Evolutionary conservation across 2,888 invertebrate genomes (phyloP), one percentile per base, ranked within the genome.

Genomic region (Lottia gigantea): DNA sequence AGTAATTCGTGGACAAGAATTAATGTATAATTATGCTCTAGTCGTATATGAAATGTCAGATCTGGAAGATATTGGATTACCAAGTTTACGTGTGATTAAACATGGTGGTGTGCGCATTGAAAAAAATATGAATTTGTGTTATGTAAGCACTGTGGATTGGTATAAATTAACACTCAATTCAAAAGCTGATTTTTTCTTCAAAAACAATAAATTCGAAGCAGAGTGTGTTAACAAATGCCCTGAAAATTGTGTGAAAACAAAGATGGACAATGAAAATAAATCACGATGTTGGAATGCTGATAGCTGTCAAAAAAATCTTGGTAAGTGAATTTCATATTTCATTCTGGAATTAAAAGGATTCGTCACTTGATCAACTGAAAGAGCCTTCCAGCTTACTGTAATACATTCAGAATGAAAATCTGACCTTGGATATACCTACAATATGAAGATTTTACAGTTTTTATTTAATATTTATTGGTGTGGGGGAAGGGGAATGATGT

Each of bases 111-210:
- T 98, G 6, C 92, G 95, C 45, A 94, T 99, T 79, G 95, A 95
- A 86, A 94, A 94, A 87, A 98, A 99, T 90, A 93, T 94, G 46
- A 91, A 91, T 63, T 91, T 98, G 61, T 98, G 98, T 90, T 97
- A 94, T 90, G 92, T 94, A 25, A 92, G 95, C 84, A 95, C 96
- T 8, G 93, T 99, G 81, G 94, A 98, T 89, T 98, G 98, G 98
- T 91, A 91, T 72, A 88, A 91, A 72, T 95, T 98, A 78, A 92
- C 93, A 11, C 91, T 71, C 0, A 63, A 64, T 11, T 76, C 80
- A 61, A 88, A 91, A 77, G 91, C 91, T 71, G 91, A 91, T 71
- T 91, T 92, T 86, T 91, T 91, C 81, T 91, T 93, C 77, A 90
- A 90, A 86, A 91, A 90, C 66, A 93, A 94, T 85, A 81, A 79